Evolutionary conservation across 2,797 vertebrate genomes (phyloP).

Genomic region (Simalia tracyae): DNA sequence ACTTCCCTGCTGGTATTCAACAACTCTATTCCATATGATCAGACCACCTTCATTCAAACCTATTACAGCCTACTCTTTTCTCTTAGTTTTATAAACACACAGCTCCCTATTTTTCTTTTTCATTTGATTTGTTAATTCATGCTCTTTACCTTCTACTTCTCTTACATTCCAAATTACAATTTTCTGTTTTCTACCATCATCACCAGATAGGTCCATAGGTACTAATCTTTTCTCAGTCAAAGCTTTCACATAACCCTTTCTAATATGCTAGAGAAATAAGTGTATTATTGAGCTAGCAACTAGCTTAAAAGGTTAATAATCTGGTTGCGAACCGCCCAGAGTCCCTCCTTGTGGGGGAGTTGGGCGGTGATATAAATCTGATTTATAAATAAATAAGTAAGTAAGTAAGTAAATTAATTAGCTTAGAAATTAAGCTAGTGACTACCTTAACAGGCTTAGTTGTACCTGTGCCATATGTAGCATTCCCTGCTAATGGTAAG

Average conservation of each 20-base stretch:
- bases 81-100: not conserved
- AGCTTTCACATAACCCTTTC: not conserved
- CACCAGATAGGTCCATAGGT: not conserved
- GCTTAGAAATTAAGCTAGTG: not conserved
- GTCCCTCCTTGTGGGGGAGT: no score
- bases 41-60: not conserved
- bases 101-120: not conserved
- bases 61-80: not conserved
- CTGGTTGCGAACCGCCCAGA: no score
- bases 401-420: no score
- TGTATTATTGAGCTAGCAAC: not conserved
- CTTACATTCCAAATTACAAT: not conserved
- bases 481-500: not conserved
- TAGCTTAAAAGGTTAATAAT: not conserved
- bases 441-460: not conserved
- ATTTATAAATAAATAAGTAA: no score
- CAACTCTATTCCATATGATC: not conserved
- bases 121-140: not conserved
- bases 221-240: not conserved
- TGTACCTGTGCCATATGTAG: not conserved
- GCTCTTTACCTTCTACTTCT: not conserved
- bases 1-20: not conserved
- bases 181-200: not conserved
- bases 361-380: no score
- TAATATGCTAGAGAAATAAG: not conserved